phyloP scores from a whole-genome alignment of 2,797 vertebrate species.

The Loris lydekkerianus region DNA sequence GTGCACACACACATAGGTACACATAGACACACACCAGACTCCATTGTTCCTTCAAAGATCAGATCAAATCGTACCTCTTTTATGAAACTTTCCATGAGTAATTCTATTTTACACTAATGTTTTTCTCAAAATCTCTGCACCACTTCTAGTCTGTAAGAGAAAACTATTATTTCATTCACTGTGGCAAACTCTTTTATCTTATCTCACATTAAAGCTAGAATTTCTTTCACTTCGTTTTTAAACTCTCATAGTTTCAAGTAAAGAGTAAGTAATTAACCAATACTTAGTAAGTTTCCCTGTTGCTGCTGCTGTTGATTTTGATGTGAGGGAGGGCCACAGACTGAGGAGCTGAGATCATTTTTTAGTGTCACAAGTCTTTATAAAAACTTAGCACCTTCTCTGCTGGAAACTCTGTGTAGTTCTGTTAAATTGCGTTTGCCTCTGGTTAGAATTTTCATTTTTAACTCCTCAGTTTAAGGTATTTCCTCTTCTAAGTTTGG shows the following conservation, averaged over 20 bases:
- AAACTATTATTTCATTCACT: conserved; percentile 49
- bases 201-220: not conserved
- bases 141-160: not conserved
- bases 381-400: not conserved
- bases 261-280: not conserved
- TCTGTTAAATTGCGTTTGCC: conserved; percentile 45
- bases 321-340: not conserved
- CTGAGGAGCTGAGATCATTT: not conserved
- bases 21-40: not conserved
- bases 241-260: not conserved
- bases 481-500: not conserved
- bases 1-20: not conserved
- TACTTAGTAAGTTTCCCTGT: not conserved
- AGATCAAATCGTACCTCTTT: not conserved
- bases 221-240: conserved; percentile 54
- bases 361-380: not conserved
- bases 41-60: not conserved
- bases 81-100: conserved; percentile 6
- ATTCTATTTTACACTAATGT: conserved; percentile 18
- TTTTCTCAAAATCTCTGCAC: not conserved
- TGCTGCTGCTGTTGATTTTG: not conserved
- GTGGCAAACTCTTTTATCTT: conserved; percentile 19
- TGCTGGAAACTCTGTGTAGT: conserved; percentile 49
- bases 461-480: not conserved
- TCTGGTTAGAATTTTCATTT: conserved; percentile 49